These are phyloP conservation scores for Podargus strigoides DNA, from an alignment of 2,797 vertebrate genomes.

Conservation along the genomic window DNA sequence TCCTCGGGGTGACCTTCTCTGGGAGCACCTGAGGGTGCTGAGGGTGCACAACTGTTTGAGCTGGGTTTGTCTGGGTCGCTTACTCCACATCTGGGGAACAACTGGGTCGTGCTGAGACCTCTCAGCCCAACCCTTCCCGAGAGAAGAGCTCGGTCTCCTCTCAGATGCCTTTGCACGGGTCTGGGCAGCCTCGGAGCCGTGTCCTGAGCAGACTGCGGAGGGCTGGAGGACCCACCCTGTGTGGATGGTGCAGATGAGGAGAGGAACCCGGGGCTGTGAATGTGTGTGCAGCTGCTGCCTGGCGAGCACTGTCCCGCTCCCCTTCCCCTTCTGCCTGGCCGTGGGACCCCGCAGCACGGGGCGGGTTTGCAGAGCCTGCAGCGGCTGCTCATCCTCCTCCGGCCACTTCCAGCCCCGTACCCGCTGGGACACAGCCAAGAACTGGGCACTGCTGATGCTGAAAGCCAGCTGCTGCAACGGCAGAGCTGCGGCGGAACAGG, in stretches of 20 bases:
- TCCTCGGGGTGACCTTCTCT: rapidly evolving
- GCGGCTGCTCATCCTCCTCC: neutral
- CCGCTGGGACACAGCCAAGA: neutral
- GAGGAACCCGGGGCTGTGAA: neutral
- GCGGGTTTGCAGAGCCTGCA: neutral
- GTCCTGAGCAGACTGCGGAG: neutral
- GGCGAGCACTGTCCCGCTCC: neutral
- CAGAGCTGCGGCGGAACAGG: rapidly evolving
- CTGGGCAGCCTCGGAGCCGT: rapidly evolving
- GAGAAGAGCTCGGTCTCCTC: neutral
- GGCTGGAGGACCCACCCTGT: neutral
- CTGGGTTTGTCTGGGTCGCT: neutral
- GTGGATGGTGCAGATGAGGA: neutral
- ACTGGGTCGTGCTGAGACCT: neutral
- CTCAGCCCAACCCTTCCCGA: neutral
- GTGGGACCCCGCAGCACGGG: neutral
- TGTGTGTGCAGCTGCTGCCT: neutral
- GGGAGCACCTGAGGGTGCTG: rapidly evolving
- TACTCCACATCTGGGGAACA: neutral
- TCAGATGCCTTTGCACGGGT: neutral
- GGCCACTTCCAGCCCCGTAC: neutral
- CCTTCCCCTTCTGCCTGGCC: neutral
- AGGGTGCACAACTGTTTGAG: too few relatives aligned
- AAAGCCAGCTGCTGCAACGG: neutral
- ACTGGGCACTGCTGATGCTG: too few relatives aligned